phyloP scores from a whole-genome alignment of 2,888 invertebrate species.

The Agonopterix subpropinquella region DNA sequence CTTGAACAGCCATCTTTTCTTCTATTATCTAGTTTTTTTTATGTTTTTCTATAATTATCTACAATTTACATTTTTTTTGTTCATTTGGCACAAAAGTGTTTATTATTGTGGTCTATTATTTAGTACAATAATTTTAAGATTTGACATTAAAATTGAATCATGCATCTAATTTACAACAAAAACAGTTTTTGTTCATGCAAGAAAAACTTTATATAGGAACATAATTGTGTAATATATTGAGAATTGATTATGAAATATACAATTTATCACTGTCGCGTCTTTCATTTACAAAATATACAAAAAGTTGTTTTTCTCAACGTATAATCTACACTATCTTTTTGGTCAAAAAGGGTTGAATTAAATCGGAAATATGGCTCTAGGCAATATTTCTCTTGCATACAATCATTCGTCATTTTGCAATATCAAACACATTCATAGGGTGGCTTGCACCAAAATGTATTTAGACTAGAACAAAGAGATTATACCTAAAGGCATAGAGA shows the following conservation, averaged over 20 bases:
- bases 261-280: conserved; percentile 3
- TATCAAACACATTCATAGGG: too few relatives aligned
- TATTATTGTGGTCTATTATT: too few relatives aligned
- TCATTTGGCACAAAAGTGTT: not conserved
- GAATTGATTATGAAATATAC: too few relatives aligned
- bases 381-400: not conserved
- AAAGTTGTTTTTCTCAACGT: not conserved
- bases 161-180: too few relatives aligned
- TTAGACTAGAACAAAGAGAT: too few relatives aligned
- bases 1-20: conserved; percentile 33
- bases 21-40: conserved; percentile 17
- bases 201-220: too few relatives aligned
- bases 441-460: too few relatives aligned
- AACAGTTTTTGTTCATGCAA: too few relatives aligned
- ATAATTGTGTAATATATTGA: too few relatives aligned
- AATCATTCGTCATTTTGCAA: not conserved
- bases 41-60: not conserved
- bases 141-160: not conserved
- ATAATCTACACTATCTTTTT: conserved; percentile 1
- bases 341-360: conserved; percentile 1
- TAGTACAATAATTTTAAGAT: too few relatives aligned
- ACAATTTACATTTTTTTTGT: conserved; percentile 2
- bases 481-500: too few relatives aligned
- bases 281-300: conserved; percentile 3
- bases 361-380: not conserved